phyloP scores from a whole-genome alignment of 2,113 vertebrate genomes.

The Thalassarche chlororhynchos region DNA sequence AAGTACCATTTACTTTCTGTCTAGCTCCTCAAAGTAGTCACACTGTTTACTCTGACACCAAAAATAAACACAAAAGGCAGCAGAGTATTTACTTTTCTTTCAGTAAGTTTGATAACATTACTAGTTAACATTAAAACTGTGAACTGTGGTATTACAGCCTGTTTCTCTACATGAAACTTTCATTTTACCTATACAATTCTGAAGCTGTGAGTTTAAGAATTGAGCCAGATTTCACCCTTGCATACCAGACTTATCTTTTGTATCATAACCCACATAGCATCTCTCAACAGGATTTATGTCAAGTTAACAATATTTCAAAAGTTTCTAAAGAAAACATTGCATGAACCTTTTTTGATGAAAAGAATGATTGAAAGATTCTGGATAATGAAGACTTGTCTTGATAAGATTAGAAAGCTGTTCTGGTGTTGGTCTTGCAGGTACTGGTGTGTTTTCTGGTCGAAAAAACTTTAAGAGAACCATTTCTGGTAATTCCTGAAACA shows the following conservation, averaged over 20 bases:
- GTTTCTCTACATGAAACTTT: background rate
- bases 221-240: background rate
- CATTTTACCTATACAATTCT: background rate
- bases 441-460: slow-evolving; percentile 83
- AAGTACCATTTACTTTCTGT: background rate
- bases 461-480: slow-evolving; percentile 89
- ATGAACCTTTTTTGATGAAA: slow-evolving; percentile 89
- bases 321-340: background rate
- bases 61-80: background rate
- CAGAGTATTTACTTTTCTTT: background rate
- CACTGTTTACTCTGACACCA: background rate
- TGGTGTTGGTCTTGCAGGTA: slow-evolving; percentile 77
- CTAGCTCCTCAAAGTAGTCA: background rate
- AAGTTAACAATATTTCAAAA: background rate
- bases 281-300: background rate
- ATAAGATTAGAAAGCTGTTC: slow-evolving; percentile 93
- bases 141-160: background rate
- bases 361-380: slow-evolving; percentile 88
- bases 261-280: background rate
- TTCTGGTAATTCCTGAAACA: slow-evolving; percentile 89
- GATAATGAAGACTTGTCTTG: slow-evolving; percentile 93
- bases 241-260: background rate
- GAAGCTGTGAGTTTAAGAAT: background rate
- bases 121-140: background rate
- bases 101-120: background rate